Conservation (phyloP, 2,113 vertebrate genomes). For the Hypocryptadius cinnamomeus region DNA sequence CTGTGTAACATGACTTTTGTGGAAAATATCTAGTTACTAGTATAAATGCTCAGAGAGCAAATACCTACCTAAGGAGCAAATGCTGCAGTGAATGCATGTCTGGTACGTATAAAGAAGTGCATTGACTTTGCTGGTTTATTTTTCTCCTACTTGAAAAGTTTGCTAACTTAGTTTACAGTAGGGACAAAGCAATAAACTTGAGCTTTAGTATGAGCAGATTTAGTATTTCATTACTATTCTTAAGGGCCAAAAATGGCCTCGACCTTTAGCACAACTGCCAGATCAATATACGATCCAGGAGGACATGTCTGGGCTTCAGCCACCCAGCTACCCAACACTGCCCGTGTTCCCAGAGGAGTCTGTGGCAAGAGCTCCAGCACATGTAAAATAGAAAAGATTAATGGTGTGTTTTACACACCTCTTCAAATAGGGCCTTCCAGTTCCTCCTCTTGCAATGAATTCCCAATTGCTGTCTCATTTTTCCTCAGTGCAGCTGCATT, state of each 20-base stretch:
- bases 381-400: neutral
- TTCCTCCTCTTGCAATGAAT: neutral
- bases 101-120: neutral
- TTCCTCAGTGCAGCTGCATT: neutral
- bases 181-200: neutral
- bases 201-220: neutral
- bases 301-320: neutral
- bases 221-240: neutral
- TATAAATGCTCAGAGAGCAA: neutral
- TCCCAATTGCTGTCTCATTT: neutral
- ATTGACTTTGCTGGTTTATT: neutral
- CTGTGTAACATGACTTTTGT: neutral
- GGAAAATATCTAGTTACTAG: neutral
- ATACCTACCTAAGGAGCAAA: neutral
- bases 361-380: neutral
- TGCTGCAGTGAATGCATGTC: neutral
- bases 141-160: neutral
- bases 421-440: neutral
- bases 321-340: fast-evolving
- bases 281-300: neutral
- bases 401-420: neutral
- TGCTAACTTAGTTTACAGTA: neutral
- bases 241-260: neutral
- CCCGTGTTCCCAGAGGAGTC: neutral
- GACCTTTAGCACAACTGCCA: neutral